A percentile compares a stretch with the other conserved stretches of the same genome.
Conservation (phyloP, 2,797 vertebrate species). For the Amazonetta brasiliensis region DNA sequence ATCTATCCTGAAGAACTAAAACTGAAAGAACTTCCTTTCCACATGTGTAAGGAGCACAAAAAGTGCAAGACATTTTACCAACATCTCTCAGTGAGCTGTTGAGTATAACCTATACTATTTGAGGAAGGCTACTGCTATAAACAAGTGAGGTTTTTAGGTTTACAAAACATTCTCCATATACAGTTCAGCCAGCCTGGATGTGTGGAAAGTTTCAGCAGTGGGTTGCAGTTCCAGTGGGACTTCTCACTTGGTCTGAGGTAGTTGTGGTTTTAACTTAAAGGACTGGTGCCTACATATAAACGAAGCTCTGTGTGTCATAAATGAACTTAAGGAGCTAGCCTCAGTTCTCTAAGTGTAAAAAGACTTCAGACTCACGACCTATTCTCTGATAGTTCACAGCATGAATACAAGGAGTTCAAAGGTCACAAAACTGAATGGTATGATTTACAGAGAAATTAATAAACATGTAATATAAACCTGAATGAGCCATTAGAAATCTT, state of each 20-base stretch:
- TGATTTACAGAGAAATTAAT: neutral
- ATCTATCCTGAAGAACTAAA: neutral
- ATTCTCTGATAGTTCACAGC: neutral
- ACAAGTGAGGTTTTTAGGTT: neutral
- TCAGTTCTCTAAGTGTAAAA: neutral
- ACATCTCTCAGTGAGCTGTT: neutral
- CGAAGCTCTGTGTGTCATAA: neutral
- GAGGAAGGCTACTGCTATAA: neutral
- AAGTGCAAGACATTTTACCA: neutral
- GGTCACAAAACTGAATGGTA: neutral
- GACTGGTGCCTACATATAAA: neutral
- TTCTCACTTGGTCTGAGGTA: neutral
- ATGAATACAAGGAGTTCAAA: neutral
- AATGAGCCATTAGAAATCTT: neutral
- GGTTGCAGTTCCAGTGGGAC: neutral
- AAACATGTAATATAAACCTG: neutral
- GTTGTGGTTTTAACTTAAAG: no score
- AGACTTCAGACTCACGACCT: neutral
- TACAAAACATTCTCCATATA: neutral
- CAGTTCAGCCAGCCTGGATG: neutral
- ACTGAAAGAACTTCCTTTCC: neutral
- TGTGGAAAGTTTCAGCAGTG: neutral
- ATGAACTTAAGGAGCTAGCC: neutral
- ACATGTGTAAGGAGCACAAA: neutral
- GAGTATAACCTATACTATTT: neutral